Evolutionary conservation across 2,888 invertebrate genomes (phyloP), one percentile per base, ranked within the genome.

Genomic region (Stegophylla sp.): DNA sequence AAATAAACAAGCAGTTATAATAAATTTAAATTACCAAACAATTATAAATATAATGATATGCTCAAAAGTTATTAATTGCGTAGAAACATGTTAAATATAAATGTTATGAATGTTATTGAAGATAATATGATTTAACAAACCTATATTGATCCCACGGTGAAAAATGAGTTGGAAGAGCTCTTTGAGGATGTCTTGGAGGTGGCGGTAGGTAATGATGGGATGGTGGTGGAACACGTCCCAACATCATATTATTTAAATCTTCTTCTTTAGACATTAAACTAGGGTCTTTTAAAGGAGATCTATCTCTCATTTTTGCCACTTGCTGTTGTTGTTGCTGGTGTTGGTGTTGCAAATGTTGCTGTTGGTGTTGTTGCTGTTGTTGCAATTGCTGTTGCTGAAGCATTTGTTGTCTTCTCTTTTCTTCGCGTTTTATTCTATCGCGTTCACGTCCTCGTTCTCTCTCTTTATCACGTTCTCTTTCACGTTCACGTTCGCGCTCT

Each of bases 201-300:
- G 86, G 28, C 90, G 88, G 84, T 91, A 88, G 82, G 89, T 61
- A 88, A 56, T 82, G 88, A 56, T 82, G 75, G 20, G 81, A 79
- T 15, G 51, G 88, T 84, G 4, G 89, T 87, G 90, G 87, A 2
- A 89, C 86, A 45, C 87, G 85, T 61, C 88, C 82, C 86, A 89
- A 86, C 61, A 79, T 71, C 34, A 69, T 79, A 66, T 75, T 75
- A 53, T 75, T 75, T 17, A 84, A 83, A 66, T 84, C 83, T n/a
- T 84, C 84, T 61, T 85, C 84, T 81, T 85, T 84, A 71, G 84
- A 83, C 15, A 81, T 82, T n/a, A 83, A 73, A 87, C 61, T 89
- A 88, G 93, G 93, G 86, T 92, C 93, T 43, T 94, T 89, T 76
- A 94, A 87, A 5, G 94, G 94, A 9, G 94, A 94, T 73, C 94